Evolutionary conservation across 1,140 invertebrate genomes (phyloP).

Genomic region (Zaprionus kolodkinae): DNA sequence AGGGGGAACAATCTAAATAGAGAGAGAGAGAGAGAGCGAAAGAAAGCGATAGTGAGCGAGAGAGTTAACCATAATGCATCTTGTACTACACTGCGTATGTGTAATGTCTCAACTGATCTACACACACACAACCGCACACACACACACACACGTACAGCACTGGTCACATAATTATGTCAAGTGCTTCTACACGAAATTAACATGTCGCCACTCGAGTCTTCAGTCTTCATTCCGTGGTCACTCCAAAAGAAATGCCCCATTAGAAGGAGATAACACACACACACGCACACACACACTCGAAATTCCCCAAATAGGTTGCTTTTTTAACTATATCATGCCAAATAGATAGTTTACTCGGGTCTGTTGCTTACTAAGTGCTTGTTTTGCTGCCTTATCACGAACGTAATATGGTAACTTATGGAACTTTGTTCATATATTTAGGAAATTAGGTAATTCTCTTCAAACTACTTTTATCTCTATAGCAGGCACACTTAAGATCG

Average conservation of each 20-base stretch:
- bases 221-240: background rate
- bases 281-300: background rate
- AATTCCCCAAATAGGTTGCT: slow-evolving; percentile 5
- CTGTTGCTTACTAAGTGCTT: background rate
- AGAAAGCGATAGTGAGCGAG: background rate
- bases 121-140: slow-evolving; percentile 3
- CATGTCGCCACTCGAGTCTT: slow-evolving; percentile 60
- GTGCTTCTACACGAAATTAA: slow-evolving; percentile 79
- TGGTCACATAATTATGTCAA: slow-evolving; percentile 73
- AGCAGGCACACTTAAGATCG: too few species aligned
- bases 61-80: too few species aligned
- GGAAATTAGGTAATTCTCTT: too few species aligned
- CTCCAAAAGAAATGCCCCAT: background rate
- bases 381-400: slow-evolving; percentile 8
- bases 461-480: too few species aligned
- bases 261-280: slow-evolving; percentile 7
- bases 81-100: slow-evolving; percentile 58
- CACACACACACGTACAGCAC: background rate
- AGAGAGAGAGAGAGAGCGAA: background rate
- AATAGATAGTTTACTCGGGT: slow-evolving; percentile 22
- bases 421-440: background rate
- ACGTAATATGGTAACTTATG: background rate
- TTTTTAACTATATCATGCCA: slow-evolving; percentile 14
- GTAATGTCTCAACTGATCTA: slow-evolving; percentile 45
- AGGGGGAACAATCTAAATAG: background rate